Base-by-base conservation (phyloP, 2,797 vertebrate species). In the Onychomys leucogaster region DNA sequence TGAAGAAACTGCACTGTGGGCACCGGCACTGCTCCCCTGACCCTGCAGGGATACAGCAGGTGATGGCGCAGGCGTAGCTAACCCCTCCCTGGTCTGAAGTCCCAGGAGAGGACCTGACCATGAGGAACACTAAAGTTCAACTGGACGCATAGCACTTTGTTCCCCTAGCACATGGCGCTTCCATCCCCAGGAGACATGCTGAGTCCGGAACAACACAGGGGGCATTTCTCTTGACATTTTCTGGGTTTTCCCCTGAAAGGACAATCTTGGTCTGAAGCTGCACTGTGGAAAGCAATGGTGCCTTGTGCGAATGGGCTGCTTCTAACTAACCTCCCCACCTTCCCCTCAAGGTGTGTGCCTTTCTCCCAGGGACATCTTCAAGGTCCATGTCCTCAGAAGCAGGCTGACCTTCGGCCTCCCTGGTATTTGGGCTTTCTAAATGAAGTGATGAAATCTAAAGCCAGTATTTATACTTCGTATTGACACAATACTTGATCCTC, bases 1-100 rank as follows among this genome's bases (percentile, higher is more conserved):
- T 99, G 37, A 99, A 99, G 98, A 99, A 99, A 98, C 98, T 99
- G 94, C 99, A 98, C 97, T 99, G 99, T 75, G 96, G 99, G 88
- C 99, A 98, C 43, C 99, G 98, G 76, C 97, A 99, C 0, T 99
- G 99, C 93, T 97, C 99, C 41, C 99, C 98, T 0, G 99, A 99
- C 98, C 99, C 97, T 94, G 98, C 99, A 98, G 82, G 57, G 46
- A 10, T 57, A 8, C 89, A 81, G 89, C 89, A 81, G 77, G 89
- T 81, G 61, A 91, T 91, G 89, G 77, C 63, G 0, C 77, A 69
- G 77, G 89, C 89, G 0, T 82, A 57, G 76, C 23, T 29, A 4
- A 89, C 0, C 2, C 61, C 37, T 5, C 89, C 2, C 63, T 2
- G 17, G 89, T 90, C 61, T 86, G 65, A 34, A 84, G 84, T 97